Conservation (phyloP, 2,888 invertebrate species). For the Microplitis manilae region DNA sequence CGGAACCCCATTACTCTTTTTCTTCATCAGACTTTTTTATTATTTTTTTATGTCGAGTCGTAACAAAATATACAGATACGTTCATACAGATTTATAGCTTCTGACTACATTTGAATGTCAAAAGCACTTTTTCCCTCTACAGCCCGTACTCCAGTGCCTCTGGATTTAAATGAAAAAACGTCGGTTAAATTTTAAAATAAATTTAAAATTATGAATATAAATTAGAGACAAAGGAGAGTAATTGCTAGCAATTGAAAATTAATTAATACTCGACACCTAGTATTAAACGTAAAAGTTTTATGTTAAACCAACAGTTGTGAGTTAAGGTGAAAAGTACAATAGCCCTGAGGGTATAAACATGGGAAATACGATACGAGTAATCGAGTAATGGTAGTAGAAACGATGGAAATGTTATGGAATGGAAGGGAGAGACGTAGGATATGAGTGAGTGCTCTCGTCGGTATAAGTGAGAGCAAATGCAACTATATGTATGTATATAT, state of each 20-base stretch:
- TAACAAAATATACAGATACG: not conserved
- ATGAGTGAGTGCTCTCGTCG: not conserved
- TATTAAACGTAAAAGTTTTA: not conserved
- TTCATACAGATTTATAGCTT: not conserved
- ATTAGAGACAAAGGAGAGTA: no score
- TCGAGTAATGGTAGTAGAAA: constrained; percentile 23
- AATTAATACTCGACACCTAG: not conserved
- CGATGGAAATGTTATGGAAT: constrained; percentile 28
- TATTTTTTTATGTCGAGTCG: not conserved
- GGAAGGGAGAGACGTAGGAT: not conserved
- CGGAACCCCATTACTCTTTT: constrained; percentile 5
- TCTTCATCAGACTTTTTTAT: not conserved
- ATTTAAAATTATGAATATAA: no score
- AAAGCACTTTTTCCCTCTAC: no score
- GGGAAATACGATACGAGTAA: constrained; percentile 37
- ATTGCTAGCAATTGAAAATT: not conserved
- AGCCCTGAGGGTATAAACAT: constrained; percentile 23
- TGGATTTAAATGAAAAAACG: no score
- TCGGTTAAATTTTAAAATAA: no score
- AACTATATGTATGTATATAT: no score
- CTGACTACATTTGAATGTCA: not conserved
- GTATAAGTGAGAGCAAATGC: not conserved
- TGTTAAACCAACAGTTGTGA: not conserved
- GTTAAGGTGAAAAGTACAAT: constrained; percentile 27
- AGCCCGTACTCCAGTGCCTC: no score